Conservation (phyloP, 1,140 invertebrate genomes). For the Pseudoatta argentina region DNA sequence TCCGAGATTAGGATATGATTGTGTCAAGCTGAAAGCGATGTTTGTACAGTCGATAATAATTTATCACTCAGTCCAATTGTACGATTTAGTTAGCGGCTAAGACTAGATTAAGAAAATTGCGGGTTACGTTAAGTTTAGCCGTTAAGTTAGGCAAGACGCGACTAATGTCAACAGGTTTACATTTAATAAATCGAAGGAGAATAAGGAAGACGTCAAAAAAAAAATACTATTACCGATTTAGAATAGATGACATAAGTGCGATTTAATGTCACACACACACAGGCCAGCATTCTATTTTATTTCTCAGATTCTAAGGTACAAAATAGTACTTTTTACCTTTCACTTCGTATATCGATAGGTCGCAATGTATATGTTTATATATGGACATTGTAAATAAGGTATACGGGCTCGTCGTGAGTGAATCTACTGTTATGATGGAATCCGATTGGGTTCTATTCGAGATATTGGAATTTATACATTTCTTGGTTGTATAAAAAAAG, state of each 20-base stretch:
- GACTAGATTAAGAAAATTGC: constrained; percentile 73
- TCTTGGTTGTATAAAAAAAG: constrained; percentile 71
- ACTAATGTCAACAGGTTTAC: constrained; percentile 69
- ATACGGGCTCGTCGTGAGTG: constrained; percentile 72
- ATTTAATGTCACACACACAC: constrained; percentile 69
- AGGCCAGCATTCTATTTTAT: constrained; percentile 72
- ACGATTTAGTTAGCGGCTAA: constrained; percentile 76
- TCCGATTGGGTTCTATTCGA: constrained; percentile 55
- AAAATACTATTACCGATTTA: constrained; percentile 66
- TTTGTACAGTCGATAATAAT: constrained; percentile 78
- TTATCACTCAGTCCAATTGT: constrained; percentile 76
- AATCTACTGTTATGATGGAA: constrained; percentile 67
- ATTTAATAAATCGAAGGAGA: constrained; percentile 65
- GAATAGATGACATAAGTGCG: constrained; percentile 67
- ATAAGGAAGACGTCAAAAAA: constrained; percentile 41
- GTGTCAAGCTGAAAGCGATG: constrained; percentile 63
- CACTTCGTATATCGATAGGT: constrained; percentile 72
- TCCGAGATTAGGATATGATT: constrained; percentile 59
- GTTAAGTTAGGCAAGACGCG: constrained; percentile 64
- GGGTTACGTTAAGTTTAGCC: constrained; percentile 70
- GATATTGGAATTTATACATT: constrained; percentile 53
- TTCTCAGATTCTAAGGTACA: constrained; percentile 74
- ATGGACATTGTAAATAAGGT: constrained; percentile 77
- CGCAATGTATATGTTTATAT: constrained; percentile 77
- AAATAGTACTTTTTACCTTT: constrained; percentile 75